Conservation (phyloP, 2,888 invertebrate genomes). For the Drosophila antonietae region DNA sequence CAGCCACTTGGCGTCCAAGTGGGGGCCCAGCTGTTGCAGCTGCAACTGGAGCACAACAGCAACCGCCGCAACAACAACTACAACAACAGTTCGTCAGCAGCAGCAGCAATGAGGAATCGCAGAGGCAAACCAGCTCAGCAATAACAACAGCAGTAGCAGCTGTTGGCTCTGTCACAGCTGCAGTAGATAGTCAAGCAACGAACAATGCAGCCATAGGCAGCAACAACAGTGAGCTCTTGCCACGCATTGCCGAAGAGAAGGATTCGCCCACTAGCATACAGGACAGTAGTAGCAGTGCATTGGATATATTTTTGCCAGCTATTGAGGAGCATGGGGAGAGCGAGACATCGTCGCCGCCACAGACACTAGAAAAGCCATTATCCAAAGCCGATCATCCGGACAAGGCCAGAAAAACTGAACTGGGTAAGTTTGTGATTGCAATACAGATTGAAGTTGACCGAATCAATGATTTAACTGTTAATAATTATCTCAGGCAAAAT, state of each 20-base stretch:
- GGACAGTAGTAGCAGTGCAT: conserved; percentile 57
- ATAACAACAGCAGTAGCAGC: conserved; percentile 22
- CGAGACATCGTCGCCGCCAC: conserved; percentile 64
- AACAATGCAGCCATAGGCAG: conserved; percentile 44
- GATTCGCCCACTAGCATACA: conserved; percentile 82
- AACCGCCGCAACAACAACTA: conserved; percentile 18
- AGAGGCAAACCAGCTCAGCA: conserved; percentile 24
- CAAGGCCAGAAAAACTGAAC: conserved; percentile 48
- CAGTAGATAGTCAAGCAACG: conserved; percentile 39
- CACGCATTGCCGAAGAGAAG: conserved; percentile 94
- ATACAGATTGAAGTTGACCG: neutral
- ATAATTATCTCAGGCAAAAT: conserved; percentile 23
- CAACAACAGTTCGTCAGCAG: conserved; percentile 39
- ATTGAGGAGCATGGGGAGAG: conserved; percentile 75
- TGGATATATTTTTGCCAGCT: conserved; percentile 77
- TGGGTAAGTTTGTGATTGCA: conserved; percentile 32
- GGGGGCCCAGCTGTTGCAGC: conserved; percentile 16
- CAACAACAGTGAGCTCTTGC: conserved; percentile 86
- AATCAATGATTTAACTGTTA: neutral
- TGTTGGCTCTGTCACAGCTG: conserved; percentile 26
- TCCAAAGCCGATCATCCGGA: conserved; percentile 30
- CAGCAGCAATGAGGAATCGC: conserved; percentile 36
- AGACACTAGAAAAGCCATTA: conserved; percentile 60
- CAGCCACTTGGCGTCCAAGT: conserved; percentile 80
- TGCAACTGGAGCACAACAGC: conserved; percentile 10